Evolutionary conservation across 2,888 invertebrate species (phyloP).

Genomic region (Corbicula japonica): DNA sequence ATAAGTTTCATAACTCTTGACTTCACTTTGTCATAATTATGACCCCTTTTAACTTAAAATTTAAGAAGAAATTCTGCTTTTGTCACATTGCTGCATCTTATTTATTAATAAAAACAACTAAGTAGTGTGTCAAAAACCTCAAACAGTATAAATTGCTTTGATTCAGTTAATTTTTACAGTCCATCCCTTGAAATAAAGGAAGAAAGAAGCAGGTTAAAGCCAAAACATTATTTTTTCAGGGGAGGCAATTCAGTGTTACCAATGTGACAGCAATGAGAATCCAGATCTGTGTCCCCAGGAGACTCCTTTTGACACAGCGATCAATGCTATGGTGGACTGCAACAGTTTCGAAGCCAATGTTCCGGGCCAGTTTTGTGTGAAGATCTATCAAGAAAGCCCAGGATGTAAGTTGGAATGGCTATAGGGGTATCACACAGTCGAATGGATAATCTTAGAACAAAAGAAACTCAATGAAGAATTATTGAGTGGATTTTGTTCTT

Average conservation of each 20-base stretch:
- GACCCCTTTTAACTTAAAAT: neutral
- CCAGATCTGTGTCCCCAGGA: conserved; percentile 96
- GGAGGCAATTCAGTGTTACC: conserved; percentile 94
- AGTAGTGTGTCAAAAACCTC: neutral
- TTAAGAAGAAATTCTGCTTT: neutral
- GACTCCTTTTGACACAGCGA: conserved; percentile 92
- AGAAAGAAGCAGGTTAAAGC: neutral
- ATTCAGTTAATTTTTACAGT: neutral
- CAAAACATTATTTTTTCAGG: conserved; percentile 70
- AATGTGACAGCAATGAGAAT: conserved; percentile 95
- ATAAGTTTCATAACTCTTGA: no score
- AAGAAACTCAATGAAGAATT: no score
- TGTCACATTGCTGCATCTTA: neutral
- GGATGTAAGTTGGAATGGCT: conserved; percentile 91
- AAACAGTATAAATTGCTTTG: neutral
- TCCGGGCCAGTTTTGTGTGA: conserved; percentile 98
- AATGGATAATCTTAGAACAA: no score
- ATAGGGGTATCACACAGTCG: no score
- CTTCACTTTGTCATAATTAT: no score
- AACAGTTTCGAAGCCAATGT: conserved; percentile 97
- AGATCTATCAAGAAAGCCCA: conserved; percentile 97
- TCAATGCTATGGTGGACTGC: conserved; percentile 96
- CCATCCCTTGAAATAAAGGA: no score
- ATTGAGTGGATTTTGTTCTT: no score
- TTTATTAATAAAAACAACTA: neutral